These are phyloP conservation scores for Leucopsar rothschildi DNA, from an alignment of 2,113 vertebrate genomes.

Conservation along the genomic window DNA sequence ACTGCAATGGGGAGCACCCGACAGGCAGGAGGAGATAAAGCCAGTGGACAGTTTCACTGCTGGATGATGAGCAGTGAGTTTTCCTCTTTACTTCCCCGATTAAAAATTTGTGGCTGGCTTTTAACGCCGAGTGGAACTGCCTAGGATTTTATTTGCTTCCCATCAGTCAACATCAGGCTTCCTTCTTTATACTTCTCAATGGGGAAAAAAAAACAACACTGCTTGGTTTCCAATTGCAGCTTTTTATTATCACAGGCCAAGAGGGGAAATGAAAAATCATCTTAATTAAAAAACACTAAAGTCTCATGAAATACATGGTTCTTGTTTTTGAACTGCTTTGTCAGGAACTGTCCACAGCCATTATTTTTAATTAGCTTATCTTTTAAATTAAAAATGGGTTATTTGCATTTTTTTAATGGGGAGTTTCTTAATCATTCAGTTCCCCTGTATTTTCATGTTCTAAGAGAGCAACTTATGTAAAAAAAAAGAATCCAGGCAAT, in stretches of 20 bases:
- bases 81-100: neutral
- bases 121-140: neutral
- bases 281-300: constrained; percentile 64
- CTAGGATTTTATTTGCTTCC: constrained; percentile 11
- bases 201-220: neutral
- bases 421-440: constrained; percentile 21
- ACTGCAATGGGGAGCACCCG: neutral
- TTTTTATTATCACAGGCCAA: constrained; percentile 47
- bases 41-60: neutral
- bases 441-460: constrained; percentile 32
- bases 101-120: neutral
- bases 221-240: constrained; percentile 13
- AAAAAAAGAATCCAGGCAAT: constrained; percentile 17
- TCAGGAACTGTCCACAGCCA: constrained; percentile 56
- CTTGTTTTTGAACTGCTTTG: constrained; percentile 64
- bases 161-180: constrained; percentile 24
- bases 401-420: constrained; percentile 58
- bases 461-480: neutral
- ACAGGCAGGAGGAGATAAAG: neutral
- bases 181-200: constrained; percentile 18
- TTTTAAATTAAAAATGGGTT: constrained; percentile 64
- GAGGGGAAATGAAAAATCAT: constrained; percentile 56
- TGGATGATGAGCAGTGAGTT: neutral
- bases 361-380: constrained; percentile 69
- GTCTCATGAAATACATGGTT: constrained; percentile 31